phyloP scores from a whole-genome alignment of 2,797 vertebrate genomes.

The Nyctalus aviator region DNA sequence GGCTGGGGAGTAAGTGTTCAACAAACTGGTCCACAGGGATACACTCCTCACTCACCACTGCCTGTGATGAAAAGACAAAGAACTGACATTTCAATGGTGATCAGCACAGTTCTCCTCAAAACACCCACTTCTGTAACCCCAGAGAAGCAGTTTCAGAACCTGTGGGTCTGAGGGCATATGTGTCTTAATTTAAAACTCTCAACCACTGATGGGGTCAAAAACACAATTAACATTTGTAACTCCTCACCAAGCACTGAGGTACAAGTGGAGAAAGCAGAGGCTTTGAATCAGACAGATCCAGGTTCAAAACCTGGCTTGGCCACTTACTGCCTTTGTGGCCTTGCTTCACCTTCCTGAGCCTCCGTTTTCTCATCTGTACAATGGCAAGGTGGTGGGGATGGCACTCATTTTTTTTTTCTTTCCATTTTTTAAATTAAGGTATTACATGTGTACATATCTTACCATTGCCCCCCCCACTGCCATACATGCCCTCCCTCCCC shows the following conservation, averaged over 20 bases:
- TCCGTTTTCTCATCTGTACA: not conserved
- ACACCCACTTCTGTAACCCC: not conserved
- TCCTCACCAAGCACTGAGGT: too few species aligned
- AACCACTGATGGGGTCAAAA: not conserved
- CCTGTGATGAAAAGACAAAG: constrained; percentile 81
- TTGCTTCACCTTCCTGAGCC: not conserved
- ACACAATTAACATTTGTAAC: not conserved
- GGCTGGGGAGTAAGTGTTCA: constrained; percentile 92
- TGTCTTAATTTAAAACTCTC: not conserved
- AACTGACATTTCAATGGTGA: rapidly evolving
- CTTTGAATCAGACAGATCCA: not conserved
- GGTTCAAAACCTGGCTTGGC: not conserved
- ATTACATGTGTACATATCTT: too few species aligned
- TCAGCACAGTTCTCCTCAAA: not conserved
- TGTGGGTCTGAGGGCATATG: not conserved
- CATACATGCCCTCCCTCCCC: too few species aligned
- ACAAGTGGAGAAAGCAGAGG: not conserved
- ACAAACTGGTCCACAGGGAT: constrained; percentile 94
- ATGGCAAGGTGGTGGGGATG: rapidly evolving
- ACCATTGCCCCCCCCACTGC: too few species aligned
- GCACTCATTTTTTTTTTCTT: not conserved
- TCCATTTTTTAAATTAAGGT: too few species aligned
- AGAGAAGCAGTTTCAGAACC: not conserved
- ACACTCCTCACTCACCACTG: constrained; percentile 92
- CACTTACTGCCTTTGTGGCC: not conserved